Percentiles rank a stretch among this genome's conserved stretches.
Conservation (phyloP, 1,140 invertebrate species). For the Drosophila sechellia region DNA sequence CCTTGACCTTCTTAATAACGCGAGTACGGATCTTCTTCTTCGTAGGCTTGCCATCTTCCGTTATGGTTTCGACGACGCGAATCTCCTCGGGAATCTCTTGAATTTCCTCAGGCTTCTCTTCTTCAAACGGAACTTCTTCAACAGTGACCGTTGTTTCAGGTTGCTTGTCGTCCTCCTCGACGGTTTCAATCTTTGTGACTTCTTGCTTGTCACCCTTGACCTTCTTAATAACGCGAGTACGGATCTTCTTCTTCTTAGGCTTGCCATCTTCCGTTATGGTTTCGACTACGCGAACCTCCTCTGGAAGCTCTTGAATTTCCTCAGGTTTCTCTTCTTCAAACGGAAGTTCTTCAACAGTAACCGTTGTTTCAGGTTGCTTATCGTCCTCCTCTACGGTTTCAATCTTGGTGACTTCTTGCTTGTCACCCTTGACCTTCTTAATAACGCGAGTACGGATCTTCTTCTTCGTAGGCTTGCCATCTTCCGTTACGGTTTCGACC, state of each 20-base stretch:
- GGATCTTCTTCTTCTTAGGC: conserved; percentile 13
- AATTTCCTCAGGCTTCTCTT: not conserved
- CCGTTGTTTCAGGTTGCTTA: not conserved
- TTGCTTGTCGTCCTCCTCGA: conserved; percentile 2
- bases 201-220: conserved; percentile 8
- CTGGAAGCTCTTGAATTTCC: conserved; percentile 4
- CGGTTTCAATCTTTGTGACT: conserved; percentile 2
- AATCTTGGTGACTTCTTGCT: conserved; percentile 5
- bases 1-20: conserved; percentile 4
- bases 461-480: conserved; percentile 8
- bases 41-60: conserved; percentile 3
- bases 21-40: conserved; percentile 12
- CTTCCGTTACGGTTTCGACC: not conserved
- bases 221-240: conserved; percentile 6
- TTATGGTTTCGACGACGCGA: conserved; percentile 1
- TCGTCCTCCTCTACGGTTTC: conserved; percentile 7
- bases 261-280: conserved; percentile 1
- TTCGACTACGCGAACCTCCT: conserved; percentile 4
- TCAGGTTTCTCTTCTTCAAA: not conserved
- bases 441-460: conserved; percentile 3
- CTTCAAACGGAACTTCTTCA: not conserved
- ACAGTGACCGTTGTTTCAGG: not conserved
- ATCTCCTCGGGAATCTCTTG: conserved; percentile 2
- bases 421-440: conserved; percentile 8
- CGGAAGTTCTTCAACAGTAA: not conserved